Evolutionary conservation across 2,113 vertebrate genomes (phyloP).

Genomic region (Hydropotes inermis): DNA sequence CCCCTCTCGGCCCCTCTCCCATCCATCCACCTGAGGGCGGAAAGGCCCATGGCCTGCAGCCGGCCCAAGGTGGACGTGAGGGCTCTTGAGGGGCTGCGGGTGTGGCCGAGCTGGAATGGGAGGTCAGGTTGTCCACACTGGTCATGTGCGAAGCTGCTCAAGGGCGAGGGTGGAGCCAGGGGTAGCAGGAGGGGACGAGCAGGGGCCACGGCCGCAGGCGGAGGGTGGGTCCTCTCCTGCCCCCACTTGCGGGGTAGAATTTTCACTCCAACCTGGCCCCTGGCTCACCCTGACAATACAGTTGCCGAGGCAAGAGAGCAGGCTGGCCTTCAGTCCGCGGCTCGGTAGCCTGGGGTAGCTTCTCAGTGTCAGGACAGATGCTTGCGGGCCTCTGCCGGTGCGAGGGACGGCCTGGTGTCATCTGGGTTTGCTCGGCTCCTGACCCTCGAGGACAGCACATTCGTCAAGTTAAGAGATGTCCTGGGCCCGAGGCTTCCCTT

Average conservation of each 20-base stretch:
- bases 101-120: not conserved
- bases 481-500: not conserved
- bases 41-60: not conserved
- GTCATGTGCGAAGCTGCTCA: not conserved
- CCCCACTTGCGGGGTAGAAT: no score
- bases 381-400: not conserved
- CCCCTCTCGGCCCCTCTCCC: not conserved
- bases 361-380: not conserved
- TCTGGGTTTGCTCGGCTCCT: not conserved
- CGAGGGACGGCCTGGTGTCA: not conserved
- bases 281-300: not conserved
- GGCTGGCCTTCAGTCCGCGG: not conserved
- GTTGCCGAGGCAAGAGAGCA: not conserved
- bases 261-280: not conserved
- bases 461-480: not conserved
- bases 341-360: not conserved
- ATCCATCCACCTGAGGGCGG: not conserved
- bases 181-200: not conserved
- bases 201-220: not conserved
- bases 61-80: no score
- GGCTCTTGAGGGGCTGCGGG: not conserved
- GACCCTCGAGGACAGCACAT: not conserved
- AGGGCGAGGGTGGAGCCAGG: not conserved
- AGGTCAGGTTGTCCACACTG: not conserved
- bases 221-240: not conserved